Evolutionary conservation across 1,140 invertebrate genomes (phyloP), one percentile per base, ranked within the genome.

Genomic region (Tetramorium simillimum): DNA sequence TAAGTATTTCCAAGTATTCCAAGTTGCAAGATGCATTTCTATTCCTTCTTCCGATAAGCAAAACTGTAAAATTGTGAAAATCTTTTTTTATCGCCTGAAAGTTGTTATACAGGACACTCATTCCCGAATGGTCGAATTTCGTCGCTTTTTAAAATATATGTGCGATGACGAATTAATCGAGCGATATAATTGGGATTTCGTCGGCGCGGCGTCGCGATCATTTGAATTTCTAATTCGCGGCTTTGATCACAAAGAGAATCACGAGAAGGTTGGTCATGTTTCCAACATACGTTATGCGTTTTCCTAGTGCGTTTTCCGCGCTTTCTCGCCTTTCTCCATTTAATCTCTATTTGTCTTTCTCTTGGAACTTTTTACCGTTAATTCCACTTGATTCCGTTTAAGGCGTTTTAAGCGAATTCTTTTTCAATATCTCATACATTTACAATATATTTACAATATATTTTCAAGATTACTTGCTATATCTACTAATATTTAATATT

Each of bases 181-280:
- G 53, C 75, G 40, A 67, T 76, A 40, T 21, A 43, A 14, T 56
- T 7, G 37, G 0, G 58, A 76, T 69, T 82, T 82, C 43, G 69
- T 72, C 43, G n/a, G 12, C 14, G 12, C 43, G n/a, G 12, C 14
- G 12, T 33, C 14, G 53, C 78, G 21, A 40, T 51, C 40, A 86
- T 88, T 89, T 90, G 84, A 88, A 88, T 85, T 88, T 88, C 76
- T 72, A 86, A 90, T 90, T 86, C 53, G 70, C 37, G 58, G 63
- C 24, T 72, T 21, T 62, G 53, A 0, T 14, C 67, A 60, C 70
- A 76, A 75, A 76, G 60, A 37, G 77, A 80, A 65, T 69, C 40
- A 77, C 14, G n/a, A 24, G 33, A 53, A 86, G 24, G 18, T 18
- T 33, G 16, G 16, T 24, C 21, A 43, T 58, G 51, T 75, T 56